phyloP scores from a whole-genome alignment of 2,888 invertebrate genomes.

The Mayetiola destructor region DNA sequence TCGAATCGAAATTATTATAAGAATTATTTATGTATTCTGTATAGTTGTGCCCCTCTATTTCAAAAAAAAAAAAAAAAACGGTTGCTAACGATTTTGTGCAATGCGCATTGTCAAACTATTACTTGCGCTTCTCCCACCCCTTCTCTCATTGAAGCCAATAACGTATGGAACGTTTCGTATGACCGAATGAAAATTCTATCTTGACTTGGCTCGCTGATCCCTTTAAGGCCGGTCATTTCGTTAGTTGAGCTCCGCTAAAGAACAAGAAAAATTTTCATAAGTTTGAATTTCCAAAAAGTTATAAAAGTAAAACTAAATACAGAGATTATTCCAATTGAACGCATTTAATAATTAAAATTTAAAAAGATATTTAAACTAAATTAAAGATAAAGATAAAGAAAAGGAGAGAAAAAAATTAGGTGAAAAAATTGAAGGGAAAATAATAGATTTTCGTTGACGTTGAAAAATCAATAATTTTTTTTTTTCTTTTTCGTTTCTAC shows the following conservation, averaged over 20 bases:
- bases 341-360: too few species aligned
- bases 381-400: too few species aligned
- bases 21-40: too few species aligned
- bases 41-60: too few species aligned
- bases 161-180: background rate
- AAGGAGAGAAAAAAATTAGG: background rate
- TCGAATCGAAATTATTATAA: too few species aligned
- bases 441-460: background rate
- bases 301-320: background rate
- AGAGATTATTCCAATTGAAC: conserved; percentile 1
- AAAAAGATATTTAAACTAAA: too few species aligned
- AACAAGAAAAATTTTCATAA: background rate
- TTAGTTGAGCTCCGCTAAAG: background rate
- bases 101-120: conserved; percentile 8
- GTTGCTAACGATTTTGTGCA: conserved; percentile 9
- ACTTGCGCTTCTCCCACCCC: background rate
- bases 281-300: background rate
- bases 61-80: too few species aligned
- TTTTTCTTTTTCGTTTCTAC: too few species aligned
- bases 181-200: background rate
- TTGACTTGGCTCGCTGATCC: conserved; percentile 22
- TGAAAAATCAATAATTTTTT: conserved; percentile 12
- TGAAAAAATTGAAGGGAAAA: background rate
- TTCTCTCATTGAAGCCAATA: too few species aligned
- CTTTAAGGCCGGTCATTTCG: conserved; percentile 20